phyloP scores from a whole-genome alignment of 2,888 invertebrate species.

The Leptinotarsa tumamoca region DNA sequence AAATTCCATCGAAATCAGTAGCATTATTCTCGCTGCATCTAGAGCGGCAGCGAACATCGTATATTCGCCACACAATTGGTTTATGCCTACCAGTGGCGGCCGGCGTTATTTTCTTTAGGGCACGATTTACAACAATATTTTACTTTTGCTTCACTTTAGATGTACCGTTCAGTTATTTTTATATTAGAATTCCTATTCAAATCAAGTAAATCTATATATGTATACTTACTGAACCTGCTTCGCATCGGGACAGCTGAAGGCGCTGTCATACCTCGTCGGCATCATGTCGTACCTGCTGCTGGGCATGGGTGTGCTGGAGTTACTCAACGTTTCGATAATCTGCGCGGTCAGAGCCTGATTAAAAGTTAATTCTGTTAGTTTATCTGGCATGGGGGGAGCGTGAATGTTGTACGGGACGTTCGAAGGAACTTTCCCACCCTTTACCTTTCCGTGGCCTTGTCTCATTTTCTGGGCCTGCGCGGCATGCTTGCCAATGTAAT shows the following conservation, averaged over 20 bases:
- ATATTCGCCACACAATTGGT: too few species aligned
- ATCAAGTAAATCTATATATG: too few species aligned
- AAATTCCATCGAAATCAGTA: too few species aligned
- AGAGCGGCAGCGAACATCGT: too few species aligned
- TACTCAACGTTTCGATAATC: conserved; percentile 72
- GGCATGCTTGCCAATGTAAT: conserved; percentile 67
- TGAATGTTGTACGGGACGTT: conserved; percentile 40
- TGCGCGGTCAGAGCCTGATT: conserved; percentile 75
- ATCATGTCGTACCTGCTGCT: conserved; percentile 68
- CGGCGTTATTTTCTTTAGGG: too few species aligned
- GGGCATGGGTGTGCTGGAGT: conserved; percentile 63
- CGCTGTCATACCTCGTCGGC: conserved; percentile 63
- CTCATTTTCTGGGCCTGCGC: conserved; percentile 64
- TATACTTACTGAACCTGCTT: conserved; percentile 35
- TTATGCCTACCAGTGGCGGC: too few species aligned
- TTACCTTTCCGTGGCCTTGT: conserved; percentile 44
- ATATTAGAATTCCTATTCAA: too few species aligned
- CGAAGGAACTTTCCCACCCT: conserved; percentile 37
- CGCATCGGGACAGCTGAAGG: conserved; percentile 53
- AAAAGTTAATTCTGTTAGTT: conserved; percentile 68
- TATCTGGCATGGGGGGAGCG: conserved; percentile 44
- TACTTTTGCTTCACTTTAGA: too few species aligned
- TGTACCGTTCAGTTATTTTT: too few species aligned
- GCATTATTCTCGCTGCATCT: too few species aligned
- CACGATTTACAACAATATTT: too few species aligned